phyloP scores from a whole-genome alignment of 92 coral and sea anemone species.

The Epizoanthus illoricatus region DNA sequence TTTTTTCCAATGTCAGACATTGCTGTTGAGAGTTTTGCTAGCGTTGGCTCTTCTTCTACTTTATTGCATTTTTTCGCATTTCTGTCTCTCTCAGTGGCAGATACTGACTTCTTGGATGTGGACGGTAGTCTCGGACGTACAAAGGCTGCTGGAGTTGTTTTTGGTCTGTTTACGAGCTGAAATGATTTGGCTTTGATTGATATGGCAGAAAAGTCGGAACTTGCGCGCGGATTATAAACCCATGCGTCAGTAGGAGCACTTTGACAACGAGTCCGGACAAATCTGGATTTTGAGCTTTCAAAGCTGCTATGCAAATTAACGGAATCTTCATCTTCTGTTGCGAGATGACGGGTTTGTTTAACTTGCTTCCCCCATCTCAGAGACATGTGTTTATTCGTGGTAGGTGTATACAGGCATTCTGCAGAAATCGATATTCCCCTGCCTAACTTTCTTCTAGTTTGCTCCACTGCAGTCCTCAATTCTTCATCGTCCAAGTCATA shows the following conservation, averaged over 20 bases:
- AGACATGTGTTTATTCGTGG: conserved; percentile 3
- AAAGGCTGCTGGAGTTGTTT: conserved; percentile 15
- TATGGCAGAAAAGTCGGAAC: conserved; percentile 21
- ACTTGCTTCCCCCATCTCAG: conserved; percentile 30
- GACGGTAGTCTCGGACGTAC: neutral
- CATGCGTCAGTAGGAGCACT: conserved; percentile 5
- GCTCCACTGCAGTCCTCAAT: neutral
- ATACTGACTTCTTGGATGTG: neutral
- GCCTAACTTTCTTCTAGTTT: neutral
- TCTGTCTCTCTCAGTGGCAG: neutral
- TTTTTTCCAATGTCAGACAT: neutral
- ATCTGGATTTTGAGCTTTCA: neutral
- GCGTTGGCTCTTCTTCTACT: neutral
- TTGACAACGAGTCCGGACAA: conserved; percentile 9
- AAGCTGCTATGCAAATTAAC: conserved; percentile 18
- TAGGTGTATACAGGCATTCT: conserved; percentile 7
- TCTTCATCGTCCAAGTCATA: neutral
- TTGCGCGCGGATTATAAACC: conserved; percentile 3
- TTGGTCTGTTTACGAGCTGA: conserved; percentile 13
- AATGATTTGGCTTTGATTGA: conserved; percentile 18
- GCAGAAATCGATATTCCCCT: neutral
- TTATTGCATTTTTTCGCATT: neutral
- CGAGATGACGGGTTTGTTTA: neutral
- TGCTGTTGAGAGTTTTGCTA: neutral
- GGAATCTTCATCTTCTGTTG: conserved; percentile 1